Conservation (phyloP, 2,888 invertebrate species). For the Orthonevra nobilis region DNA sequence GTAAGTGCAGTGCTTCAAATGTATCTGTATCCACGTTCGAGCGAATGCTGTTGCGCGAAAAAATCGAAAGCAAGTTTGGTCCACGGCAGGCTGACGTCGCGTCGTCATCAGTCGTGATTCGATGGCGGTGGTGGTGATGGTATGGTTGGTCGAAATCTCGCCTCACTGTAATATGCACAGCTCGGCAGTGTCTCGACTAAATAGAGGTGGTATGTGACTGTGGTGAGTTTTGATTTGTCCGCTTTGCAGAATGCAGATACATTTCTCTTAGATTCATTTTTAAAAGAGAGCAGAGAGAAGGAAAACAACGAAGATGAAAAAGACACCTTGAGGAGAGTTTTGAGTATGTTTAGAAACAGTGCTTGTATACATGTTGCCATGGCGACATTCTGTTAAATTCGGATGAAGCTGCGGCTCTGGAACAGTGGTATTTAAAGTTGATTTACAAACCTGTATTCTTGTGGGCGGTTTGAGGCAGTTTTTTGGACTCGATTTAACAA, state of each 20-base stretch:
- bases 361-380: constrained; percentile 1
- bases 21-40: constrained; percentile 49
- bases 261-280: constrained; percentile 26
- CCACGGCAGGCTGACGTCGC: background rate
- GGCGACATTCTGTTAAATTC: background rate
- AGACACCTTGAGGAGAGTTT: background rate
- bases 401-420: no score
- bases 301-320: no score
- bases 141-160: constrained; percentile 59
- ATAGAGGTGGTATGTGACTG: constrained; percentile 2
- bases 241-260: background rate
- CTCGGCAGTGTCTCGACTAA: constrained; percentile 56
- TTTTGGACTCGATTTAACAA: no score
- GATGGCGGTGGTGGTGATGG: constrained; percentile 31
- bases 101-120: no score
- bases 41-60: constrained; percentile 52
- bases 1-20: constrained; percentile 64
- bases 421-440: no score
- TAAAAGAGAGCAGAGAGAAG: no score
- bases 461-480: no score
- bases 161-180: constrained; percentile 34
- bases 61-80: constrained; percentile 61
- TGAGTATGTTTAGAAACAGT: background rate
- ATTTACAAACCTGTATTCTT: no score
- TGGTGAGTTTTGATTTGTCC: constrained; percentile 38